Evolutionary conservation across 2,797 vertebrate species (phyloP).

Genomic region (Psittacula echo): DNA sequence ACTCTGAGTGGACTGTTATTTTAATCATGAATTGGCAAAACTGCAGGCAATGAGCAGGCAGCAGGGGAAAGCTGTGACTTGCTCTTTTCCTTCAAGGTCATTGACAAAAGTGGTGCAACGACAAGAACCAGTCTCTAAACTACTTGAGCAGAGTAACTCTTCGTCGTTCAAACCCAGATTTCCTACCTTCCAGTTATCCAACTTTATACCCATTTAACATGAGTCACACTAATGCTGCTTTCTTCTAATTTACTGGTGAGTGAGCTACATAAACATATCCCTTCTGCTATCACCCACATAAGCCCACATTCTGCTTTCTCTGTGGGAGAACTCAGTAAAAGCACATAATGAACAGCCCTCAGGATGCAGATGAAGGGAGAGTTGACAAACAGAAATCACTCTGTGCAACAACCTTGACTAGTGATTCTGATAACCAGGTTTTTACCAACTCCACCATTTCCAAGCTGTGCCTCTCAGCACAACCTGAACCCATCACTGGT

Average conservation of each 20-base stretch:
- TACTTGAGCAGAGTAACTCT: not conserved
- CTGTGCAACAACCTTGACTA: not conserved
- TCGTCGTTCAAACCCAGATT: not conserved
- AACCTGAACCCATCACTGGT: not conserved
- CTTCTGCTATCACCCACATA: not conserved
- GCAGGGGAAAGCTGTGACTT: not conserved
- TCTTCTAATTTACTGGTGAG: not conserved
- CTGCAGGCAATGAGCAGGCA: not conserved
- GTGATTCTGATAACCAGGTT: not conserved
- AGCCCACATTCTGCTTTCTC: not conserved
- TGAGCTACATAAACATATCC: not conserved
- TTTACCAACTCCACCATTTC: not conserved
- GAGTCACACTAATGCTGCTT: not conserved
- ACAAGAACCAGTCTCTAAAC: not conserved
- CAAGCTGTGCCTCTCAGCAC: not conserved
- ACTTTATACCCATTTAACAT: not conserved
- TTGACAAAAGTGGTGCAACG: not conserved
- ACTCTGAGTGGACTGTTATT: not conserved
- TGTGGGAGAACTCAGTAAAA: not conserved
- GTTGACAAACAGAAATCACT: not conserved
- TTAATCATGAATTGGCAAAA: not conserved
- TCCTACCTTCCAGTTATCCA: not conserved
- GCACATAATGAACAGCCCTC: not conserved
- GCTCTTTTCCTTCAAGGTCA: not conserved
- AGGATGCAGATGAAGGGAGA: rapidly evolving